Evolutionary conservation across 30 jellyfish, hydroid and myxozoan genomes (phyloP).

Genomic region (Hydractinia symbiolongicarpus): DNA sequence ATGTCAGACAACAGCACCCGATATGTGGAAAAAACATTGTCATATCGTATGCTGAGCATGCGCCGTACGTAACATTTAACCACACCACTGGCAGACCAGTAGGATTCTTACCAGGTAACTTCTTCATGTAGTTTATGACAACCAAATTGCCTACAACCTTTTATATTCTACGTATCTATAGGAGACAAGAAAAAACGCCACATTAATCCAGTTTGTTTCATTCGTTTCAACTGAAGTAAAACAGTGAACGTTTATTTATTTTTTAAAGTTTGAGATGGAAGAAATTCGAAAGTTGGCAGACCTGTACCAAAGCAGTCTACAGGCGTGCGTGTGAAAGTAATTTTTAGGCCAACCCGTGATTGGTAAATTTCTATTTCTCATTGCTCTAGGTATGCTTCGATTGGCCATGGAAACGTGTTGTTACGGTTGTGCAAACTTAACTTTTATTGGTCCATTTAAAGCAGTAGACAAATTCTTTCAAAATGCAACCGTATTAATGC

Average conservation of each 20-base stretch:
- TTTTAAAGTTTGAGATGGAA: too few relatives aligned
- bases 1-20: background rate
- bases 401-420: conserved; percentile 26
- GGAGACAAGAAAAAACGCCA: background rate
- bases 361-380: background rate
- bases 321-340: background rate
- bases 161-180: background rate
- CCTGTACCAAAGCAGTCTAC: too few relatives aligned
- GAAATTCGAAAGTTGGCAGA: too few relatives aligned
- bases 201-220: background rate
- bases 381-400: conserved; percentile 5
- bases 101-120: conserved; percentile 18
- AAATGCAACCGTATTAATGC: background rate
- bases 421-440: conserved; percentile 20
- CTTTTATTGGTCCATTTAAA: conserved; percentile 14
- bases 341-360: background rate
- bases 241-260: too few relatives aligned
- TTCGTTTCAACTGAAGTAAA: background rate
- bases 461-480: background rate
- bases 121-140: background rate
- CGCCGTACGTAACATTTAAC: conserved; percentile 5
- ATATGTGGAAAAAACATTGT: background rate
- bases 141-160: too few relatives aligned
- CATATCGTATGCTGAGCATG: background rate
- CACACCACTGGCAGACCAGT: background rate